Evolutionary conservation across 1,140 invertebrate species (phyloP).

Genomic region (Papilio polytes): DNA sequence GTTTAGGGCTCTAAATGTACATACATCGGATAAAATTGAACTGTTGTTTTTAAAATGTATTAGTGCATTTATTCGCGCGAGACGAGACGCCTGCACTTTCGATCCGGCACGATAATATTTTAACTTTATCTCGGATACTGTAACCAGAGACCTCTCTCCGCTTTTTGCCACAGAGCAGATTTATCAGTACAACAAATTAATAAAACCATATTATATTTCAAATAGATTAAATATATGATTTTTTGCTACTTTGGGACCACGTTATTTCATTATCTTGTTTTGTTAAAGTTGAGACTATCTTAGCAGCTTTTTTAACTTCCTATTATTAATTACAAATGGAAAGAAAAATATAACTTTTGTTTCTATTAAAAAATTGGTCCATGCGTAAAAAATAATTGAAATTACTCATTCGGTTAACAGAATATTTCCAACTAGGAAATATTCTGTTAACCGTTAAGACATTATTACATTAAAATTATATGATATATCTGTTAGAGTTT

Average conservation of each 20-base stretch:
- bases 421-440: too few relatives aligned
- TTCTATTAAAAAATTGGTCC: too few relatives aligned
- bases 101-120: conserved; percentile 79
- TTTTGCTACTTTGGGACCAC: neutral
- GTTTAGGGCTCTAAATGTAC: neutral
- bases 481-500: too few relatives aligned
- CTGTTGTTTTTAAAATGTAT: conserved; percentile 78
- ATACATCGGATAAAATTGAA: conserved; percentile 60
- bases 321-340: too few relatives aligned
- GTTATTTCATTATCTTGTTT: neutral
- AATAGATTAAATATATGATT: neutral
- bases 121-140: conserved; percentile 77
- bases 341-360: too few relatives aligned
- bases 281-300: too few relatives aligned
- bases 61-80: conserved; percentile 72
- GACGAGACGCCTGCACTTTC: conserved; percentile 65
- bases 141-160: conserved; percentile 63
- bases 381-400: too few relatives aligned
- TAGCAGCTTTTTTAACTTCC: too few relatives aligned
- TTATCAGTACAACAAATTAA: conserved; percentile 35
- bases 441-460: neutral
- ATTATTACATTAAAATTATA: neutral
- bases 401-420: too few relatives aligned
- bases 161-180: conserved; percentile 47
- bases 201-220: neutral